Conservation (phyloP, 2,888 invertebrate species). For the Cinara cedri region DNA sequence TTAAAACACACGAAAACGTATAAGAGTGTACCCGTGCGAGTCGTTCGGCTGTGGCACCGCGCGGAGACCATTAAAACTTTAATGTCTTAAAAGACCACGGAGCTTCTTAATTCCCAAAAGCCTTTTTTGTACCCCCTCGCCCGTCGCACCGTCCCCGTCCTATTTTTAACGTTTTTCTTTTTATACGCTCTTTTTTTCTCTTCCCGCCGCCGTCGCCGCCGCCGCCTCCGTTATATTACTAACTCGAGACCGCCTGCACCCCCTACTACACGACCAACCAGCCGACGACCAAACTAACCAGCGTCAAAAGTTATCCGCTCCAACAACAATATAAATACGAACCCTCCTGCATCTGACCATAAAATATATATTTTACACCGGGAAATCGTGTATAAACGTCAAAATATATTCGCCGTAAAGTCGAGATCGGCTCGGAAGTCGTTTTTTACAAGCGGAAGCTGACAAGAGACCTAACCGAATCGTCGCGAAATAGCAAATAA, state of each 20-base stretch:
- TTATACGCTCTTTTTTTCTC: too few relatives aligned
- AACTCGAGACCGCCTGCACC: not conserved
- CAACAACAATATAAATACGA: not conserved
- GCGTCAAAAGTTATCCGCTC: not conserved
- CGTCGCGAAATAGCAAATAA: too few relatives aligned
- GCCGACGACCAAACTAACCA: not conserved
- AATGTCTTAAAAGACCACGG: conserved; percentile 39
- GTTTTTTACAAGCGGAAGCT: too few relatives aligned
- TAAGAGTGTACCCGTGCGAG: not conserved
- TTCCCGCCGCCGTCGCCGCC: too few relatives aligned
- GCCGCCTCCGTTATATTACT: too few relatives aligned
- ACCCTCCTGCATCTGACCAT: too few relatives aligned
- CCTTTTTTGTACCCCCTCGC: not conserved
- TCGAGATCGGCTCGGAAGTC: too few relatives aligned
- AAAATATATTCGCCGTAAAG: too few relatives aligned
- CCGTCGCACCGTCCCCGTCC: not conserved
- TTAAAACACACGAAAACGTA: not conserved
- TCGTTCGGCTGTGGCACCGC: not conserved
- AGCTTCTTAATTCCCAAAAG: conserved; percentile 55
- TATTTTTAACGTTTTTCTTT: not conserved
- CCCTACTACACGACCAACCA: not conserved
- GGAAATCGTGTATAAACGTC: too few relatives aligned
- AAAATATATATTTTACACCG: too few relatives aligned
- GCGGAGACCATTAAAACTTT: conserved; percentile 46
- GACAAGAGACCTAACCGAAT: too few relatives aligned